A percentile compares a stretch with the other conserved stretches of the same genome.
phyloP scores from a whole-genome alignment of 2,888 invertebrate species.

The Cordylochernes scorpioides region DNA sequence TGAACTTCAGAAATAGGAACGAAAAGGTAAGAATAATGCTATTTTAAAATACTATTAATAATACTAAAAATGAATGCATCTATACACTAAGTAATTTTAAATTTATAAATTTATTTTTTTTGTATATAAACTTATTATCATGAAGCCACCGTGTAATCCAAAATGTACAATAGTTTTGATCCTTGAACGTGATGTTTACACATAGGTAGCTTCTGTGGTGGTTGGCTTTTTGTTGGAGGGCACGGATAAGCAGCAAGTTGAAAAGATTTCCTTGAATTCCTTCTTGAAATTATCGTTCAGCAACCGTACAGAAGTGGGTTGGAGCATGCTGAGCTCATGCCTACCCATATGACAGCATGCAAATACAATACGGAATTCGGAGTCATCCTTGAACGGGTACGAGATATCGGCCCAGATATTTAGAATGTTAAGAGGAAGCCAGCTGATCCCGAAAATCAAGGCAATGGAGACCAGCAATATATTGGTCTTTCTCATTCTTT shows the following conservation, averaged over 20 bases:
- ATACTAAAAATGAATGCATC: too few species aligned
- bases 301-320: slow-evolving; percentile 67
- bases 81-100: too few species aligned
- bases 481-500: slow-evolving; percentile 55
- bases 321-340: slow-evolving; percentile 73
- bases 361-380: slow-evolving; percentile 23
- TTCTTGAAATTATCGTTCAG: slow-evolving; percentile 75
- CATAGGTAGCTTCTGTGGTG: too few species aligned
- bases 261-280: slow-evolving; percentile 41
- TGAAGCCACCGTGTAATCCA: too few species aligned
- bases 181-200: too few species aligned
- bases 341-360: slow-evolving; percentile 35
- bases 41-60: too few species aligned
- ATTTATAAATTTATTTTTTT: too few species aligned
- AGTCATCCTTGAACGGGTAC: slow-evolving; percentile 10
- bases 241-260: slow-evolving; percentile 6
- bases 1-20: too few species aligned
- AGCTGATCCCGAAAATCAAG: slow-evolving; percentile 60
- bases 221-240: too few species aligned
- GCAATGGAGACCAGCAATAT: slow-evolving; percentile 60
- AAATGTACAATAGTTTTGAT: too few species aligned
- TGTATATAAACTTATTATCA: too few species aligned
- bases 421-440: slow-evolving; percentile 67
- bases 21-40: too few species aligned
- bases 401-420: slow-evolving; percentile 46